Evolutionary conservation across 2,113 vertebrate species (phyloP), one percentile per base, ranked within the genome.

Genomic region (Chionomys nivalis): DNA sequence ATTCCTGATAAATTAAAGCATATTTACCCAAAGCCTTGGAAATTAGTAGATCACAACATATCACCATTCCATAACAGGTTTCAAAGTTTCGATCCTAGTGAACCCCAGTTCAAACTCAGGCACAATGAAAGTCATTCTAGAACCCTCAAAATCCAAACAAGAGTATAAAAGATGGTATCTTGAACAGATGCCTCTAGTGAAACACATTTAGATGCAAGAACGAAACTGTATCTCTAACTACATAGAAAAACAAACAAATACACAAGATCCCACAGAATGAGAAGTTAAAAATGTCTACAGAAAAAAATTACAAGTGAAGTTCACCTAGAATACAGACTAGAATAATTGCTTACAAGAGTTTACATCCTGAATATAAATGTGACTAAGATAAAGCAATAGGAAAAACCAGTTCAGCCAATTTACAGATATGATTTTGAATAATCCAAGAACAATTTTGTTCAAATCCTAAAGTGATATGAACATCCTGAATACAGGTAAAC

Each of bases 131-230:
- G 2, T 17, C 5, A 66, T 0, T 75, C 1, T 68, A 52, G 16
- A 66, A 17, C 3, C 24, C 17, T 5, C 1, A 19, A 44, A 42
- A 3, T n/a, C n/a, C 23, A 44, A 76, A 52, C 16, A 28, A 14
- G 16, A 7, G 16, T 33, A 10, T 1, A 75, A 58, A n/a, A 5
- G 0, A 13, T 1, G 7, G 5, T 24, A n/a, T 86, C 28, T 49
- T 65, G 31, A 75, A 47, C 8, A 86, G 61, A 75, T 21, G 55
- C 16, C 31, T 47, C 39, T 63, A 42, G 7, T 3, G 26, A 92
- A 85, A 21, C 7, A 3, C 19, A 47, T n/a, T 73, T 1, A 36
- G 8, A 42, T 36, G 21, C 79, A 61, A 65, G 23, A 76, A 82
- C 7, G 3, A 39, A 82, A 24, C 36, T n/a, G 13, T 81, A 24